A percentile compares a stretch with the other conserved stretches of the same genome.
These are phyloP conservation scores for Anthonomus grandis DNA, from an alignment of 1,140 invertebrate species.

Conservation along the genomic window DNA sequence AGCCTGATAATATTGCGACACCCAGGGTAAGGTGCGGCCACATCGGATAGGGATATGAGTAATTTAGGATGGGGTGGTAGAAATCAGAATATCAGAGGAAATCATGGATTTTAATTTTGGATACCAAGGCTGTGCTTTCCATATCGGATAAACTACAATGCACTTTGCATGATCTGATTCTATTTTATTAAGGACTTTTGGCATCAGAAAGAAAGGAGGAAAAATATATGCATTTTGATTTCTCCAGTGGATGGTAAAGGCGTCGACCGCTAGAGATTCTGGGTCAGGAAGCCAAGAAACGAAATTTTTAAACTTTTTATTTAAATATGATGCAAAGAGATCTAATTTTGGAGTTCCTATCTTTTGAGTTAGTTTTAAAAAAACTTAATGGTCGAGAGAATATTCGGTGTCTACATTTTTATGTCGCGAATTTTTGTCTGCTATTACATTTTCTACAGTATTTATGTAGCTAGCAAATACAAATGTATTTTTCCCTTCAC, in stretches of 20 bases:
- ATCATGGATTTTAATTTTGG: constrained; percentile 21
- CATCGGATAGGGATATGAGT: constrained; percentile 2
- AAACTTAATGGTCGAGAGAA: no score
- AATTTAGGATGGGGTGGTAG: not conserved
- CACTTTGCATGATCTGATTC: constrained; percentile 27
- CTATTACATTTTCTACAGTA: no score
- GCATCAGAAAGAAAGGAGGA: constrained; percentile 34
- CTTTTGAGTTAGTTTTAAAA: constrained; percentile 12
- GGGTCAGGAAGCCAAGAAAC: constrained; percentile 13
- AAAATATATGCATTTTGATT: constrained; percentile 3
- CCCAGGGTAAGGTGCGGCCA: constrained; percentile 7
- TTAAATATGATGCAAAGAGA: constrained; percentile 18
- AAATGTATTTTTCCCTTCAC: no score
- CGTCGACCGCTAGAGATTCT: constrained; percentile 8
- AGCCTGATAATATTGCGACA: constrained; percentile 1
- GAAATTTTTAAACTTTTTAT: constrained; percentile 20
- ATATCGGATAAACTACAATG: constrained; percentile 35
- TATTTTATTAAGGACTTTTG: constrained; percentile 21
- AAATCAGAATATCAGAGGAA: not conserved
- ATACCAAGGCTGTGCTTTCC: constrained; percentile 37
- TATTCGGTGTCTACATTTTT: no score
- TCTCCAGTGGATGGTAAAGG: constrained; percentile 22
- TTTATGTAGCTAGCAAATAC: no score
- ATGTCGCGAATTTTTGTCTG: no score
- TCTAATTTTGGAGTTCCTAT: no score